phyloP scores from a whole-genome alignment of 1,140 invertebrate species.

The Campoletis sonorensis region DNA sequence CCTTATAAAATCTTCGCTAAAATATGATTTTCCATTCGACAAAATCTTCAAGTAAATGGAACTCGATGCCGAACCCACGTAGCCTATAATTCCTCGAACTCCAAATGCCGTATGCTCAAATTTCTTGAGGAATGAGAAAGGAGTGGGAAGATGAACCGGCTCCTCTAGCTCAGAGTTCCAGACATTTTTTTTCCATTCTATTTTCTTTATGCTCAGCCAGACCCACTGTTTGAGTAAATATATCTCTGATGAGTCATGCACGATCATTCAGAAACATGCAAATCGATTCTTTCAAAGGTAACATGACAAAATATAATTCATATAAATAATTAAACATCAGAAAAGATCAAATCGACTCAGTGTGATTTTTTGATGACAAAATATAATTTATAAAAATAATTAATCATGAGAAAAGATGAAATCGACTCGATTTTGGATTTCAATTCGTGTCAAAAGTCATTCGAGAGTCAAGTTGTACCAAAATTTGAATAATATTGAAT shows the following conservation, averaged over 20 bases:
- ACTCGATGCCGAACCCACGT: not conserved
- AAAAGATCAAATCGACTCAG: not conserved
- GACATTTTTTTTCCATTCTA: conserved; percentile 9
- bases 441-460: not conserved
- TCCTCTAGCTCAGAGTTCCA: not conserved
- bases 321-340: no score
- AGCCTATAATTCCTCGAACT: not conserved
- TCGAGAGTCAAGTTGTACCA: not conserved
- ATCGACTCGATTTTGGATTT: not conserved
- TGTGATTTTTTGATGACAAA: no score
- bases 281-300: not conserved
- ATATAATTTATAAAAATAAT: no score
- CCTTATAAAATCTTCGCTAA: not conserved
- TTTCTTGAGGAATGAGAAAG: not conserved
- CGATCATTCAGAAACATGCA: not conserved
- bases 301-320: not conserved
- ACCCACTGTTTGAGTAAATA: not conserved
- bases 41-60: not conserved
- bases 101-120: not conserved
- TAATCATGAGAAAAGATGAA: no score
- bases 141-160: not conserved
- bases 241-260: not conserved
- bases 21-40: not conserved
- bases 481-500: not conserved
- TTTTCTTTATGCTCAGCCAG: not conserved